Conservation (phyloP, 2,113 vertebrate genomes). For the Platysteira castanea region DNA sequence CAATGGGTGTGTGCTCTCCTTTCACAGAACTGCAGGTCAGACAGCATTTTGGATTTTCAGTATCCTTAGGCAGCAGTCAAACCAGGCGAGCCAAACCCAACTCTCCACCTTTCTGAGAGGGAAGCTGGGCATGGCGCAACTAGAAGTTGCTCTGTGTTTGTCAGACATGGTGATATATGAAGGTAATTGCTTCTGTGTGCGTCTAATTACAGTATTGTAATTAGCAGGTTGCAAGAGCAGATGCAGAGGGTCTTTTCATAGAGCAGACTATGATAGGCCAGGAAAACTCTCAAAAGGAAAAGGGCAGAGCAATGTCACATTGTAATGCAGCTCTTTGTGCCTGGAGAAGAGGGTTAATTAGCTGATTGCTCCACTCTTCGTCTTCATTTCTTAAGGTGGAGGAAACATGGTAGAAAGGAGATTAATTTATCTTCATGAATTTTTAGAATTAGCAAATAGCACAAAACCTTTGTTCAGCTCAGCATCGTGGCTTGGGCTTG, state of each 20-base stretch:
- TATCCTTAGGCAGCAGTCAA: not conserved
- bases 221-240: conserved; percentile 62
- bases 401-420: not conserved
- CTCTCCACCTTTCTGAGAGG: not conserved
- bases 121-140: not conserved
- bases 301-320: conserved; percentile 60
- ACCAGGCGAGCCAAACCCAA: not conserved
- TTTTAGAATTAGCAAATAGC: conserved; percentile 1
- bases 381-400: conserved; percentile 38
- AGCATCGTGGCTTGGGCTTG: not conserved
- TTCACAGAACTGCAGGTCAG: not conserved
- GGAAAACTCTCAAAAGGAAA: conserved; percentile 43
- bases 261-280: conserved; percentile 31
- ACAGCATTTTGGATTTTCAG: not conserved
- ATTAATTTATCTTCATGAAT: conserved; percentile 36
- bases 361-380: conserved; percentile 33
- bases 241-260: conserved; percentile 48
- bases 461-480: not conserved
- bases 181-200: conserved; percentile 47
- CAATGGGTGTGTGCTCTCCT: fast-evolving
- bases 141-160: conserved; percentile 1
- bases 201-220: conserved; percentile 63
- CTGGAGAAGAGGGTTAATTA: conserved; percentile 55
- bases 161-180: conserved; percentile 44
- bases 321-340: conserved; percentile 28